Evolutionary conservation across 2,797 vertebrate species (phyloP).

Genomic region (Amazona ochrocephala): DNA sequence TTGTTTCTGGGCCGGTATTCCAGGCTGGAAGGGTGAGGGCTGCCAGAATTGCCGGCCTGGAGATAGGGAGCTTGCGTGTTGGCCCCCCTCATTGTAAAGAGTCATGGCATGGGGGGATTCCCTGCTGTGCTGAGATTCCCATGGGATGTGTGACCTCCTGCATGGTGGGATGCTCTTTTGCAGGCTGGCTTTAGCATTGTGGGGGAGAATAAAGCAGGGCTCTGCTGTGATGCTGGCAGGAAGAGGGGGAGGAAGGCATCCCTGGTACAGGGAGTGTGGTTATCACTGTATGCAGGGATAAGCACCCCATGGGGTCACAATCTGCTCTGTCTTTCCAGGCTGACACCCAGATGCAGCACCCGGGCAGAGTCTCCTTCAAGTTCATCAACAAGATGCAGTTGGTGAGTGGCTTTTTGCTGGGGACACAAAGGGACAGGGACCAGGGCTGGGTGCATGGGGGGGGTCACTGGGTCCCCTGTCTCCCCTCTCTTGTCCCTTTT

Average conservation of each 20-base stretch:
- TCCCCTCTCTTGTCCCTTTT: background rate
- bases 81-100: background rate
- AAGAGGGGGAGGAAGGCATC: background rate
- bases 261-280: background rate
- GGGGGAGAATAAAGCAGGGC: background rate
- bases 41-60: background rate
- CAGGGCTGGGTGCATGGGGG: background rate
- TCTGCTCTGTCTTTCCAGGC: conserved; percentile 69
- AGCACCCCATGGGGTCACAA: background rate
- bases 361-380: conserved; percentile 65
- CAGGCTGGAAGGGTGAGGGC: background rate
- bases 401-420: conserved; percentile 68
- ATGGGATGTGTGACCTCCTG: background rate
- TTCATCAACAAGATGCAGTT: conserved; percentile 69
- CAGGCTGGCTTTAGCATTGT: background rate
- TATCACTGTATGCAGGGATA: background rate
- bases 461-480: fast-evolving
- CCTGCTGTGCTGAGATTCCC: background rate
- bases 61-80: background rate
- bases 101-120: fast-evolving
- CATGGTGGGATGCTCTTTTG: background rate
- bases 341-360: conserved; percentile 79
- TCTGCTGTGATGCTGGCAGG: background rate
- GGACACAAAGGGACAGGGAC: background rate
- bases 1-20: conserved; percentile 60